phyloP scores from a whole-genome alignment of 2,797 vertebrate species.

The Chelonia mydas region DNA sequence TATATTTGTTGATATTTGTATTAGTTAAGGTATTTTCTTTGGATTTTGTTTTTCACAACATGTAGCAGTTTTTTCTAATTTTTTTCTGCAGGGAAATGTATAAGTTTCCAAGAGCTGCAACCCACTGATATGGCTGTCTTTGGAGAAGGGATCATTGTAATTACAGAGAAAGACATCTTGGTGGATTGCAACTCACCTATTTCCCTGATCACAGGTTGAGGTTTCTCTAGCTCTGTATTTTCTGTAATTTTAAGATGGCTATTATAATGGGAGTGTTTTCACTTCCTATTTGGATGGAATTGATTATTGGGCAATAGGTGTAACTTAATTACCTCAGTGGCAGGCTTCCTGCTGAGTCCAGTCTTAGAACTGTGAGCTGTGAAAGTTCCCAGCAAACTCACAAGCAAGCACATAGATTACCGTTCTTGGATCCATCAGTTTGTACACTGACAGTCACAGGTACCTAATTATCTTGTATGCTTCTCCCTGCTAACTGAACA shows the following conservation, averaged over 20 bases:
- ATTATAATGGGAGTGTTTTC: background rate
- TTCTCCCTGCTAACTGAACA: background rate
- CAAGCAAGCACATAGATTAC: too few species aligned
- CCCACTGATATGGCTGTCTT: background rate
- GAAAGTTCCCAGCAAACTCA: background rate
- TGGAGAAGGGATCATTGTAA: background rate
- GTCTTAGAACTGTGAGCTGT: background rate
- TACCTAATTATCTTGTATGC: background rate
- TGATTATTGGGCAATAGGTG: background rate
- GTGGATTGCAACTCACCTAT: background rate
- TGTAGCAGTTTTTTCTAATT: background rate
- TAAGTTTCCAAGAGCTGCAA: background rate
- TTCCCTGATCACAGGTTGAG: background rate
- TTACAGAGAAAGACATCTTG: background rate
- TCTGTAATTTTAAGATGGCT: background rate
- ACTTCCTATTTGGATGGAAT: background rate
- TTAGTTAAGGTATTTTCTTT: background rate
- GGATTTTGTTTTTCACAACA: background rate
- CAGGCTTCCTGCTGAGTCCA: background rate
- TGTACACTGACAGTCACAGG: background rate
- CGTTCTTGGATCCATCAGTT: rapidly evolving
- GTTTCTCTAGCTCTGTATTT: background rate
- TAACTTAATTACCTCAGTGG: background rate
- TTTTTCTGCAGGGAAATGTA: background rate
- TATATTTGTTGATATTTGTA: background rate